These are phyloP conservation scores for Dryobotodes eremita DNA, from an alignment of 2,888 invertebrate species.

Conservation along the genomic window DNA sequence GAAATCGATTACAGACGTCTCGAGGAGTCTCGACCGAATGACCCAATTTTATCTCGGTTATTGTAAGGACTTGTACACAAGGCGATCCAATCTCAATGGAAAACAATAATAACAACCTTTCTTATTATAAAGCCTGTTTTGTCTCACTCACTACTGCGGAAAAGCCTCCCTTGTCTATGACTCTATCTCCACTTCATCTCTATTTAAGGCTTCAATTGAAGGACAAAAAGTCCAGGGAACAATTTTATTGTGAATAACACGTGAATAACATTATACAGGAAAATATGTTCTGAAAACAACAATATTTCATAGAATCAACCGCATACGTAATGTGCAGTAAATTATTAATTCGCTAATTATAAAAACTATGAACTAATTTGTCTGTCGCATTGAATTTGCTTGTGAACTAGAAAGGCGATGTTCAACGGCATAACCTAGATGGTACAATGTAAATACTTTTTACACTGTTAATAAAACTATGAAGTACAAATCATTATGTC, in stretches of 20 bases:
- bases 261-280: background rate
- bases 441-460: background rate
- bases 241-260: too few relatives aligned
- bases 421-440: background rate
- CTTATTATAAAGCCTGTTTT: conserved; percentile 17
- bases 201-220: background rate
- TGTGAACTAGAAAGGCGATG: conserved; percentile 28
- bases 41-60: conserved; percentile 80
- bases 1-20: conserved; percentile 85
- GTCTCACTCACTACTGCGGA: background rate
- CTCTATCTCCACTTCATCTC: background rate
- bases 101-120: conserved; percentile 11
- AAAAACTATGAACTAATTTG: conserved; percentile 52
- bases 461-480: conserved; percentile 8
- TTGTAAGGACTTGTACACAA: conserved; percentile 52
- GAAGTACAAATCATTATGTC: conserved; percentile 11
- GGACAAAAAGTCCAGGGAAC: background rate
- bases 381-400: conserved; percentile 25
- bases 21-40: conserved; percentile 83
- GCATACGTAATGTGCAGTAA: conserved; percentile 6
- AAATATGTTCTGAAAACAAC: conserved; percentile 10
- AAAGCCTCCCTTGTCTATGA: background rate
- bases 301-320: conserved; percentile 10
- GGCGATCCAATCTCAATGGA: conserved; percentile 20
- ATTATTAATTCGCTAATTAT: conserved; percentile 51